Base-by-base conservation (phyloP, 2,113 vertebrate species). In the Phoenicopterus ruber region DNA sequence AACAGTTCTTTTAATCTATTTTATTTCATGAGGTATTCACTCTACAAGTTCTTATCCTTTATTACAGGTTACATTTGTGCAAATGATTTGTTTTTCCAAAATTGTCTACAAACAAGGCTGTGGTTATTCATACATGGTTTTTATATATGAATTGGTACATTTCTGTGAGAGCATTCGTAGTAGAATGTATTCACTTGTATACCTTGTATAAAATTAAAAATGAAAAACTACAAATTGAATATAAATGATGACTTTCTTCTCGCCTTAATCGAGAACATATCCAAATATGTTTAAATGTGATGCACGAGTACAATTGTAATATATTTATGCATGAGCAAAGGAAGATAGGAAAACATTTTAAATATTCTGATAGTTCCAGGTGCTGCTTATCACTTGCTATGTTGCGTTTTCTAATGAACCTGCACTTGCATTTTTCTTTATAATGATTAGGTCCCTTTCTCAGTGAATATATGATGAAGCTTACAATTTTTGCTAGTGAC, bases 41-140 rank as follows among this genome's bases (percentile, higher is more conserved):
- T 71, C n/a, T n/a, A 44, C 24, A 59, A 62, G 4, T 77, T 86
- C 26, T 69, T 19, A 82, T 59, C 6, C 9, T 34, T 66, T 86
- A 71, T 71, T 79, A 20, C 6, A 50, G 78, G 10, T 70, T 73
- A 57, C 5, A n/a, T 47, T 88, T 74, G 4, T 67, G 24, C 17
- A 67, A 74, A 88, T 16, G 1, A 50, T 42, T 78, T 50, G 3
- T 4, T 69, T 96, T 38, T 77, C 16, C 31, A 70, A 80, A 52
- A 57, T 1, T 26, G 6, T 70, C 14, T 63, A 10, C 26, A 73
- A 28, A 70, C 0, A 0, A 57, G 10, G 25, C 7, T 49, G 19
- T 21, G n/a, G 74, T 74, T 78, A 38, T 66, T 69, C 15, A 62
- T 61, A 62, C 3, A 28, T 25, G 8, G 7, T 12, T 66, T 78